A percentile compares a stretch with the other conserved stretches of the same genome.
phyloP scores from a whole-genome alignment of 2,888 invertebrate genomes.

The Thalpophila matura region DNA sequence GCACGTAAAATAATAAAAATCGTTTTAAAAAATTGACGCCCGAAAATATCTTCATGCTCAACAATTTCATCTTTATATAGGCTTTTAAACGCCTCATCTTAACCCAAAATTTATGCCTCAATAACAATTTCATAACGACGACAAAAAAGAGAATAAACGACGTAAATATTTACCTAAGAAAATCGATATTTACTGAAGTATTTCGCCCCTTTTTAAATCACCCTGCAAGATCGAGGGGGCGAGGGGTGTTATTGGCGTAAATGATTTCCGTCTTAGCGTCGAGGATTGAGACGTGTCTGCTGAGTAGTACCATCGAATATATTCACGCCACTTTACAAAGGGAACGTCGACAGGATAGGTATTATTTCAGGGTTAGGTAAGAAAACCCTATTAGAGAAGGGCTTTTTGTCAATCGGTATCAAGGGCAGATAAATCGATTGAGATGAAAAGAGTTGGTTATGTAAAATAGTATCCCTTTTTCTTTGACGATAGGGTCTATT shows the following conservation, averaged over 20 bases:
- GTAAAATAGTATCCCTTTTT: constrained; percentile 47
- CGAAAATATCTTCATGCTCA: constrained; percentile 38
- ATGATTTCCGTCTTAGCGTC: constrained; percentile 80
- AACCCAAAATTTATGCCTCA: constrained; percentile 52
- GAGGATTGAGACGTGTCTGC: constrained; percentile 70
- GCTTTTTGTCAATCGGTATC: constrained; percentile 46
- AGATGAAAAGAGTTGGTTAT: constrained; percentile 48
- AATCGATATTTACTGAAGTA: constrained; percentile 80
- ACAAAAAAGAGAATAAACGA: constrained; percentile 66
- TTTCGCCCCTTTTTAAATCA: constrained; percentile 75
- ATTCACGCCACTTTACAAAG: constrained; percentile 67
- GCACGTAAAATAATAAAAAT: constrained; percentile 2
- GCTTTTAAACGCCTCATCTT: constrained; percentile 53
- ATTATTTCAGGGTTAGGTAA: constrained; percentile 51
- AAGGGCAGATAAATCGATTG: constrained; percentile 43
- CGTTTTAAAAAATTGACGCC: constrained; percentile 3
- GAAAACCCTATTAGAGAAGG: constrained; percentile 46
- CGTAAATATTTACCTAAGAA: constrained; percentile 77
- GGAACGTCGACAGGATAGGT: constrained; percentile 31
- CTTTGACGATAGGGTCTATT: constrained; percentile 34
- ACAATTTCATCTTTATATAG: constrained; percentile 43
- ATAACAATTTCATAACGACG: constrained; percentile 63
- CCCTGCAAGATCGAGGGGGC: constrained; percentile 51
- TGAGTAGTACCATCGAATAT: constrained; percentile 67
- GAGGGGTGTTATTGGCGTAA: constrained; percentile 80